These are phyloP conservation scores for Cranoglanis bouderius DNA, from an alignment of 2,113 vertebrate genomes.

Conservation along the genomic window DNA sequence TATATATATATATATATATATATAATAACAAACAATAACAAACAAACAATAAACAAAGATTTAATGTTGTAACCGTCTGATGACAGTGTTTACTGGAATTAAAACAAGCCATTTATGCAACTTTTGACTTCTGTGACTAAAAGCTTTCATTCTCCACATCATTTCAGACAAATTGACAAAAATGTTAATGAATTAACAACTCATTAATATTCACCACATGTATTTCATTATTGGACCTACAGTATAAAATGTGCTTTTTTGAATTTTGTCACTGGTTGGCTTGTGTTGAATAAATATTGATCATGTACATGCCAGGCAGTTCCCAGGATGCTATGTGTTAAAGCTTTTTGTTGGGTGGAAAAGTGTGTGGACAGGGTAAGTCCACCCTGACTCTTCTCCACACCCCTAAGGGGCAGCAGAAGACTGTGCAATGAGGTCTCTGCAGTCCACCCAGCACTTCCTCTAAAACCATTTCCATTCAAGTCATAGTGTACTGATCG, in stretches of 20 bases:
- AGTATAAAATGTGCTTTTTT: background rate
- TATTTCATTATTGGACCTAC: background rate
- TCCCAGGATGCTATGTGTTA: background rate
- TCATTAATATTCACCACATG: background rate
- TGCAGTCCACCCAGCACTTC: background rate
- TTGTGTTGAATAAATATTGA: slow-evolving; percentile 9
- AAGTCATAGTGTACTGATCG: background rate
- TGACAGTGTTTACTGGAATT: slow-evolving; percentile 53
- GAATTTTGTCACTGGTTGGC: background rate
- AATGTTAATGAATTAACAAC: background rate
- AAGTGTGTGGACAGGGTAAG: background rate
- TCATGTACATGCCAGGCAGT: background rate
- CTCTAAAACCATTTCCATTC: background rate
- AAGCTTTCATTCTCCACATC: background rate
- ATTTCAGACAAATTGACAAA: background rate
- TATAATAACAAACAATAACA: no score
- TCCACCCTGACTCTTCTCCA: slow-evolving; percentile 2
- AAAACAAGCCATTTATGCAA: background rate
- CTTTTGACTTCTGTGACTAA: background rate
- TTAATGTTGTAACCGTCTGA: slow-evolving; percentile 35
- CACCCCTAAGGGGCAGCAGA: slow-evolving; percentile 74
- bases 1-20: no score
- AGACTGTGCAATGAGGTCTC: slow-evolving; percentile 58
- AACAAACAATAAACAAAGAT: no score
- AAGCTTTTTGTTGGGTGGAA: background rate